Evolutionary conservation across 2,888 invertebrate species (phyloP), one percentile per base, ranked within the genome.

Genomic region (Acanthacorydalis orientalis): DNA sequence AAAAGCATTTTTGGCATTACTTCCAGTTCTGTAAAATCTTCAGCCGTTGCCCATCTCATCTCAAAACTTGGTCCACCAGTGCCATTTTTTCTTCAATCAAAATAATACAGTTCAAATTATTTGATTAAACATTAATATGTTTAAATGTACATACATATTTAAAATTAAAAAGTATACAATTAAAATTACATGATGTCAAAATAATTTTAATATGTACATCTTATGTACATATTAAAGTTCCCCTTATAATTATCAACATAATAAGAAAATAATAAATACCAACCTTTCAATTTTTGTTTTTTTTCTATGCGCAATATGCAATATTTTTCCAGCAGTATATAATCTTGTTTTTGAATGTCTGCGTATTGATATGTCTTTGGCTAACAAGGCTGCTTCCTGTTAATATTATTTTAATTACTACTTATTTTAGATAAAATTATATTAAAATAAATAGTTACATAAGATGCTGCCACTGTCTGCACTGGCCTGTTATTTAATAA

Each of bases 1-100:
- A 84, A 69, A 4, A 90, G 61, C 85, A 90, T 90, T 44, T 83
- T 72, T 7, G 87, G 86, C 77, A 87, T 86, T 46, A 91, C 83
- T 55, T 82, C 74, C 46, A 91, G 68, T 59, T 87, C 83, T 69
- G 77, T 77, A 64, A 88, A 88, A 60, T 84, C 83, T 59, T 86
- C 84, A 0, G 84, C 72, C 48, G 77, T 71, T 3, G 83, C 81
- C 88, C 88, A 89, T 39, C 83, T 71, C 76, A 85, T 84, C 60
- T 82, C 80, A 60, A 71, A 84, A 50, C 75, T 76, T 7, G 76
- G 75, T 48, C 78, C 77, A 47, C 74, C 77, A 49, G 69, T 74
- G 57, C 72, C 73, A 55, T 74, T 70, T 73, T 77, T 78, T 57
- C 76, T 79, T 63, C 42, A 59, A 57, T 54, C 49, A 44, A 33